Conservation (phyloP, 2,888 invertebrate species). For the Catocala fraxini region DNA sequence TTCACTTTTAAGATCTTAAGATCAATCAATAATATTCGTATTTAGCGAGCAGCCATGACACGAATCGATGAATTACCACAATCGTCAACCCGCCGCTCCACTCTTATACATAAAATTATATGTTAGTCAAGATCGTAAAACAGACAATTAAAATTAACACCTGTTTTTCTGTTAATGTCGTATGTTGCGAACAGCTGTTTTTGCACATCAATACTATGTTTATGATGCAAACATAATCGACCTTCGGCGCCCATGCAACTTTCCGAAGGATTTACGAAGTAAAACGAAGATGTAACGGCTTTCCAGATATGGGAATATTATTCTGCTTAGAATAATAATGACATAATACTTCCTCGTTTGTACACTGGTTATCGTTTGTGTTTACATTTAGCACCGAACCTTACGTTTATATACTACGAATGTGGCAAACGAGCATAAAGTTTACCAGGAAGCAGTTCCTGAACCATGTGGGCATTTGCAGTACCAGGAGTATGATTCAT, state of each 20-base stretch:
- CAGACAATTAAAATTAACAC: conserved; percentile 24
- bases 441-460: no score
- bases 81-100: background rate
- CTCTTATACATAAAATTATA: conserved; percentile 2
- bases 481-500: no score
- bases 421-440: no score
- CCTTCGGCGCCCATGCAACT: conserved; percentile 43
- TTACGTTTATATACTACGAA: no score
- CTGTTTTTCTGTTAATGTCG: conserved; percentile 26
- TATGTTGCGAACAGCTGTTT: conserved; percentile 39
- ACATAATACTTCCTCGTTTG: no score
- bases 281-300: conserved; percentile 26
- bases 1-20: no score
- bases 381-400: no score
- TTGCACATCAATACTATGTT: conserved; percentile 24
- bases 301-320: no score
- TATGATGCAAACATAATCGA: conserved; percentile 41
- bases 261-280: conserved; percentile 35
- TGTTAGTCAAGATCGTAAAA: conserved; percentile 14
- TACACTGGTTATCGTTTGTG: no score
- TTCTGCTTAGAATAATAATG: no score
- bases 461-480: no score
- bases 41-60: background rate
- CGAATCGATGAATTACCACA: background rate
- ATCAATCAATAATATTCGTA: no score